phyloP scores from a whole-genome alignment of 2,113 vertebrate genomes.

The Sturnus vulgaris region DNA sequence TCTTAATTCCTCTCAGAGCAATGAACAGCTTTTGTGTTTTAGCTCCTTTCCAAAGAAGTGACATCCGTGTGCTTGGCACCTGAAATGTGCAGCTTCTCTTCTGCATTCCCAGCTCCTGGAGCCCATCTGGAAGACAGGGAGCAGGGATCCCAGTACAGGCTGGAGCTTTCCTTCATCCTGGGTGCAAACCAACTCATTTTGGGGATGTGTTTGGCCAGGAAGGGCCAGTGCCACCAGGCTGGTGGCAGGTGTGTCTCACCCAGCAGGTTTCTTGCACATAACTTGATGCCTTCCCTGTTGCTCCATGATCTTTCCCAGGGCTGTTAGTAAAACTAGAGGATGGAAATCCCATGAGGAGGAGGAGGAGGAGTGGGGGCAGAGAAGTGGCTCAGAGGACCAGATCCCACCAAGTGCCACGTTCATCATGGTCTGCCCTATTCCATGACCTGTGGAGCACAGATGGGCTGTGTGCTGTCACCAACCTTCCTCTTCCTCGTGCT shows the following conservation, averaged over 20 bases:
- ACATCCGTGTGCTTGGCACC: neutral
- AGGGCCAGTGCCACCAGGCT: neutral
- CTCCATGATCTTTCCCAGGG: neutral
- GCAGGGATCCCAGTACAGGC: neutral
- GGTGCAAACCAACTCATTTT: neutral
- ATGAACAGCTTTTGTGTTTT: neutral
- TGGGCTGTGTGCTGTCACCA: neutral
- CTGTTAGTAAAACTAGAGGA: neutral
- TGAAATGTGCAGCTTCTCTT: neutral
- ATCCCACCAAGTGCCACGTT: fast-evolving
- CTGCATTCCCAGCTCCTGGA: neutral
- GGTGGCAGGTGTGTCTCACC: neutral
- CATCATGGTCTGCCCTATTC: neutral
- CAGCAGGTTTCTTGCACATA: fast-evolving
- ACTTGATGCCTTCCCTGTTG: neutral
- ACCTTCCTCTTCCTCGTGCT: neutral
- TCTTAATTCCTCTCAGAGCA: neutral
- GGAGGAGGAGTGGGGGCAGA: neutral
- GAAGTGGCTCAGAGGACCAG: neutral
- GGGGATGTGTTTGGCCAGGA: neutral
- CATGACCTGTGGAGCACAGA: fast-evolving
- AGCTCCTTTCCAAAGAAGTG: neutral
- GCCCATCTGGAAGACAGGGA: neutral
- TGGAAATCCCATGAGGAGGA: neutral
- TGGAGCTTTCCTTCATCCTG: neutral